Evolutionary conservation across 2,797 vertebrate species (phyloP), one percentile per base, ranked within the genome.

Genomic region (Tragopan temminckii): DNA sequence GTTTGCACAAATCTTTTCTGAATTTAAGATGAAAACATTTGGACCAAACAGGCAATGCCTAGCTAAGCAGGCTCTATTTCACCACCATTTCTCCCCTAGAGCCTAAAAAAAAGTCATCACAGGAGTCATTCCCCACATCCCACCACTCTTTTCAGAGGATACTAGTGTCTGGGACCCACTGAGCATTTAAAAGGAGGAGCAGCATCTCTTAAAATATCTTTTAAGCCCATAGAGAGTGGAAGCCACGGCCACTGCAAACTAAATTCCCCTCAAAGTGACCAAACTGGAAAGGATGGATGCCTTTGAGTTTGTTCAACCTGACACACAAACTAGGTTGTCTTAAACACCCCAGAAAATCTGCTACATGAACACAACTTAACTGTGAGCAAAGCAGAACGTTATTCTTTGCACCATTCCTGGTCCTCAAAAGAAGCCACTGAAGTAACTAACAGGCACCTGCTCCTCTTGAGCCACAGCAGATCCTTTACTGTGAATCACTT

Each of bases 321-420:
- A 64, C 4, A 23, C 0, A 58, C 1, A 36, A 80, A 35, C 6
- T 21, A 83, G 4, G 13, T 4, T 40, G 19, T 29, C 45, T 61
- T 45, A 58, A 64, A 38, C 25, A 87, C n/a, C 62, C 50, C 72
- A 87, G 11, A 8, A 80, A 82, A 61, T 25, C 0, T 0, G 3
- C 31, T 59, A 9, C 19, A 68, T 8, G 71, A 81, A 62, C 35
- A 67, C 17, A 80, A 40, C 0, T 0, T 11, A 55, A 66, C 63
- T 13, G 3, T 18, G 69, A 83, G 71, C 0, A 0, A 86, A 74
- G 5, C 14, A 64, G 43, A 80, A 80, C 4, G 10, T 21, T 25
- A 29, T 5, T 29, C 38, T 81, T 71, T n/a, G 42, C 18, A 55
- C 19, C 33, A 52, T 8, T 9, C 27, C 67, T 27, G 20, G 42